These are phyloP conservation scores for Noturus placidus DNA, from an alignment of 2,113 vertebrate species.

Conservation along the genomic window DNA sequence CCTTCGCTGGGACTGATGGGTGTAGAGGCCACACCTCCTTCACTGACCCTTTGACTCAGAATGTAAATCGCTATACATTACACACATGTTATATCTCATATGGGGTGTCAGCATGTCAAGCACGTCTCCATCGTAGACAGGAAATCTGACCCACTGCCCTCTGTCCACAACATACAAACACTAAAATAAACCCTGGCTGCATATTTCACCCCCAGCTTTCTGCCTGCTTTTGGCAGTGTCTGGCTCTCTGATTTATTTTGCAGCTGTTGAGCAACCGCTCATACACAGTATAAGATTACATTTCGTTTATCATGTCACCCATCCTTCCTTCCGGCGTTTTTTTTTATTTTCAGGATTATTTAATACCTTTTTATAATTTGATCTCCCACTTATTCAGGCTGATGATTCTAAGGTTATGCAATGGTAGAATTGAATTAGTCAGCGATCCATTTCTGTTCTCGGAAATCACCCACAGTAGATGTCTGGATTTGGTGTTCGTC, in stretches of 20 bases:
- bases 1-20: neutral
- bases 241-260: neutral
- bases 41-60: neutral
- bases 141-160: constrained; percentile 57
- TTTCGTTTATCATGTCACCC: neutral
- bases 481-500: neutral
- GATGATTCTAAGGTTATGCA: neutral
- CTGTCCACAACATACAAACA: constrained; percentile 15
- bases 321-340: neutral
- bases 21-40: neutral
- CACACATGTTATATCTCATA: too few relatives aligned
- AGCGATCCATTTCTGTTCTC: neutral
- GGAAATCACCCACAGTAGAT: neutral
- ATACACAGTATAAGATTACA: neutral
- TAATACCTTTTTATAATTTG: neutral
- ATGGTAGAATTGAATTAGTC: neutral
- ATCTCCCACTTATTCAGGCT: neutral
- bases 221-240: neutral
- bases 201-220: neutral
- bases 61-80: neutral
- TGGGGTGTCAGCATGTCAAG: neutral
- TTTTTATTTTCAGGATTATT: neutral
- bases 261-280: neutral
- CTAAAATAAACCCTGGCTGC: constrained; percentile 57
- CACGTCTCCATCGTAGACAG: constrained; percentile 1